phyloP scores from a whole-genome alignment of 2,888 invertebrate genomes.

The Orthonychiurus folsomi region DNA sequence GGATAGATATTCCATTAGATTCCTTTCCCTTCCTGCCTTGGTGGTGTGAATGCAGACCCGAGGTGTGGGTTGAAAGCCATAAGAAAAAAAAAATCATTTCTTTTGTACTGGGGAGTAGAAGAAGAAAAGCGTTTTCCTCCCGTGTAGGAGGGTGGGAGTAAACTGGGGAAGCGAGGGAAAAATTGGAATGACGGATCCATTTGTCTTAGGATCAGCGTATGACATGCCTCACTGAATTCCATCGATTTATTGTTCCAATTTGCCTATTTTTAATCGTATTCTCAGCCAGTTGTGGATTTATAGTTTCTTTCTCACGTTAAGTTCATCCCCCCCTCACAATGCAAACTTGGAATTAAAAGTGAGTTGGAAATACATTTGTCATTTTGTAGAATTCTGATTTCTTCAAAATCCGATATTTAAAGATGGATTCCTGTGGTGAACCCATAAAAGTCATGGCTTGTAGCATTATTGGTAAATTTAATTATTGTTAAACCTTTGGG shows the following conservation, averaged over 20 bases:
- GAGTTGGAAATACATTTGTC: no score
- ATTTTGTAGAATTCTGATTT: no score
- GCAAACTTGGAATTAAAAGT: no score
- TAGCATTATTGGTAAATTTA: no score
- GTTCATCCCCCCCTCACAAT: no score
- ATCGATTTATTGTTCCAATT: slow-evolving; percentile 1
- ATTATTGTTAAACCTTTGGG: no score
- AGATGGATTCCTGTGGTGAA: no score
- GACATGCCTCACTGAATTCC: background rate
- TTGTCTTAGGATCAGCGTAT: slow-evolving; percentile 1
- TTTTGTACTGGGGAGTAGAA: background rate
- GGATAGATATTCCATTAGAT: background rate
- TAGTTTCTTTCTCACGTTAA: background rate
- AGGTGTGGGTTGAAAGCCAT: background rate
- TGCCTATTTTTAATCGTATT: background rate
- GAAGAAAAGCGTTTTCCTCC: background rate
- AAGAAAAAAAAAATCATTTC: background rate
- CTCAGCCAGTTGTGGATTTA: background rate
- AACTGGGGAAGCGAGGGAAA: slow-evolving; percentile 1
- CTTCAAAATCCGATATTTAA: no score
- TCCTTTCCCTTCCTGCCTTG: background rate
- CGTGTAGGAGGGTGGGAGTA: background rate
- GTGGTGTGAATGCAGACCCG: background rate
- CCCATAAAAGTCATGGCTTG: no score
- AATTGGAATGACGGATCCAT: slow-evolving; percentile 1